Conservation (phyloP, 1,140 invertebrate species). For the Antheraea mylitta region DNA sequence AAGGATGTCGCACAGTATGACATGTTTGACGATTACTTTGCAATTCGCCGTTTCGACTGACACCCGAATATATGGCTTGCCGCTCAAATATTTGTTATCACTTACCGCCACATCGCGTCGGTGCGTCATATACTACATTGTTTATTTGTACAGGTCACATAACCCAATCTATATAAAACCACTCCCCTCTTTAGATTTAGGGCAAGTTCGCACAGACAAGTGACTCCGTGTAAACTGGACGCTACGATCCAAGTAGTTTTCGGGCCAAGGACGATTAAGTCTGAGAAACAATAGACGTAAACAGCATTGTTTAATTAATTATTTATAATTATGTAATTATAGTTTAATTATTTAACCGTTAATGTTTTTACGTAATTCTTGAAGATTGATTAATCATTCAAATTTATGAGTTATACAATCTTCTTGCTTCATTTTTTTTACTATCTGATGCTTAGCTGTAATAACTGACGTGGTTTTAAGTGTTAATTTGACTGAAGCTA, state of each 20-base stretch:
- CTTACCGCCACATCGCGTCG: background rate
- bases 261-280: background rate
- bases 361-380: no score
- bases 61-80: background rate
- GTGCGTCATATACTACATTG: background rate
- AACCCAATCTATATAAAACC: background rate
- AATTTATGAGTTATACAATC: no score
- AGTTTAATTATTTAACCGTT: no score
- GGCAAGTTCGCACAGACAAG: background rate
- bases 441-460: no score
- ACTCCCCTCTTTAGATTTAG: background rate
- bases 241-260: constrained; percentile 1
- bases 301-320: no score
- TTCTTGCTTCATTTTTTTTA: no score
- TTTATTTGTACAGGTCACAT: background rate
- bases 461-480: no score
- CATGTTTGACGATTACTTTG: background rate
- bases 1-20: background rate
- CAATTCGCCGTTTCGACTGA: background rate
- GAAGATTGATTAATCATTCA: no score
- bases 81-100: background rate
- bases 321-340: no score
- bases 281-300: background rate
- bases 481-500: no score
- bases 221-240: background rate